Percentiles rank a stretch among this genome's conserved stretches.
Conservation (phyloP, 2,113 vertebrate species). For the Labrus mixtus region DNA sequence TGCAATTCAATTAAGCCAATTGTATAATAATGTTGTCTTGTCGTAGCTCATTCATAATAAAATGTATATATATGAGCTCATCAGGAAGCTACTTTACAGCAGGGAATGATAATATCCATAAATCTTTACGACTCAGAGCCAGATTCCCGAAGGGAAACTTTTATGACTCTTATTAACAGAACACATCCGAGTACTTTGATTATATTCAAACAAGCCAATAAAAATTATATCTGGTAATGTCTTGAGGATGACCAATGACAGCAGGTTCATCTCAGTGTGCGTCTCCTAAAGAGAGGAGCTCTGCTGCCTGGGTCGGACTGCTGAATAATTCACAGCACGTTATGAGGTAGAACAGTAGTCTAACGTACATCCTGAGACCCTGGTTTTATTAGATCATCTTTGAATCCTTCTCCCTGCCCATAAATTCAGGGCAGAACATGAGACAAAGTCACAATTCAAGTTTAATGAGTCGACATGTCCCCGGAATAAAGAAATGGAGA, state of each 20-base stretch:
- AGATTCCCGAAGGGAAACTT: constrained; percentile 22
- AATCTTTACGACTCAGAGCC: constrained; percentile 28
- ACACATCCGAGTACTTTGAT: constrained; percentile 39
- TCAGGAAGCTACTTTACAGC: not conserved
- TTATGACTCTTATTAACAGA: constrained; percentile 54
- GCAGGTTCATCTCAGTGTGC: constrained; percentile 29
- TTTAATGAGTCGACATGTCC: constrained; percentile 74
- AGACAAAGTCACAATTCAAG: constrained; percentile 66
- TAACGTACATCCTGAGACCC: constrained; percentile 53
- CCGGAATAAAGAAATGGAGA: constrained; percentile 59
- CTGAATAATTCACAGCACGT: constrained; percentile 69
- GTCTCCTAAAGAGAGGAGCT: constrained; percentile 18
- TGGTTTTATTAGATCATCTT: constrained; percentile 62
- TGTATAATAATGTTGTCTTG: not conserved
- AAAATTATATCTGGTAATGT: constrained; percentile 41
- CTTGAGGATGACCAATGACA: constrained; percentile 31
- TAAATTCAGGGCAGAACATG: constrained; percentile 46
- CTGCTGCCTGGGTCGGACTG: constrained; percentile 30
- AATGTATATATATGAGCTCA: constrained; percentile 26
- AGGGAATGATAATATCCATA: constrained; percentile 35
- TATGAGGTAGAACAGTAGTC: constrained; percentile 53
- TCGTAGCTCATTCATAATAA: constrained; percentile 25
- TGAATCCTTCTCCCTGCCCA: constrained; percentile 48
- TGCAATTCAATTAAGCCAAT: not conserved
- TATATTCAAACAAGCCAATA: constrained; percentile 49